These are phyloP conservation scores for Pollenia angustigena DNA, from an alignment of 2,888 invertebrate species.

Conservation along the genomic window DNA sequence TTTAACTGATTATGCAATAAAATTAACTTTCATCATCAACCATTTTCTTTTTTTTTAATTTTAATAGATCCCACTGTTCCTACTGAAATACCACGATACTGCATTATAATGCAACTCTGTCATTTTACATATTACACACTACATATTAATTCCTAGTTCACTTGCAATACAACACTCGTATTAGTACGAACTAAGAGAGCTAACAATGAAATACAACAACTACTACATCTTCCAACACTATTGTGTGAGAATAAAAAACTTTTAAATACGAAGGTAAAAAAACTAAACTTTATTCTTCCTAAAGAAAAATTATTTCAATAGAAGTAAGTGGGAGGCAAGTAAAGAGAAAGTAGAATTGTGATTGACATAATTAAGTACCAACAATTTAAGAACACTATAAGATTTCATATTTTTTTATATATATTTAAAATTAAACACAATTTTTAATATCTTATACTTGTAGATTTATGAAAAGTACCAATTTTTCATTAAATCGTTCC, in stretches of 20 bases:
- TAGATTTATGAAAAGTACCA: neutral
- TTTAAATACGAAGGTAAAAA: conserved; percentile 14
- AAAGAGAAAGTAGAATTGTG: neutral
- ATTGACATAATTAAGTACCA: neutral
- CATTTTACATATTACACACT: conserved; percentile 42
- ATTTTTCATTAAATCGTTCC: too few species aligned
- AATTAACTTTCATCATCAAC: too few species aligned
- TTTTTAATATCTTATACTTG: too few species aligned
- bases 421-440: too few species aligned
- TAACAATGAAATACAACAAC: conserved; percentile 5
- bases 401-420: too few species aligned
- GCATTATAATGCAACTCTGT: conserved; percentile 58
- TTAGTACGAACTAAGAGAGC: neutral
- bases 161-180: neutral
- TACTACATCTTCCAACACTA: neutral
- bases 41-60: too few species aligned
- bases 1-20: too few species aligned
- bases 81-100: conserved; percentile 36
- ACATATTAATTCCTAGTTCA: neutral
- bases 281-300: neutral
- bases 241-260: neutral
- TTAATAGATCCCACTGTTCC: conserved; percentile 23
- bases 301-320: conserved; percentile 21
- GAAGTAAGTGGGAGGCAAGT: neutral
- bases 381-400: too few species aligned